Conservation (phyloP, 2,888 invertebrate species). For the Noctua pronuba region DNA sequence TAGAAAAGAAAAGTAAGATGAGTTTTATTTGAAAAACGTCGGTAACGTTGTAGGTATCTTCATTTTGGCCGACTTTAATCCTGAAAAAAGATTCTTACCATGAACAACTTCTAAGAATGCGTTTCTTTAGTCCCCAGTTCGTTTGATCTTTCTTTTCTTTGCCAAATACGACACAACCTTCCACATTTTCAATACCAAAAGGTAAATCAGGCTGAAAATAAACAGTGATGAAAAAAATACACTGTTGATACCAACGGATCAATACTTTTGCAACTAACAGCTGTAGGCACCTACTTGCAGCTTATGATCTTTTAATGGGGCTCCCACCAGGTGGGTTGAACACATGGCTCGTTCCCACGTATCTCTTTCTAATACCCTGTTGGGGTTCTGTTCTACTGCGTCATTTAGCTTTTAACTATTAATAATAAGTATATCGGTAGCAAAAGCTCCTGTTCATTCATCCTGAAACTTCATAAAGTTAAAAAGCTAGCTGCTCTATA, state of each 20-base stretch:
- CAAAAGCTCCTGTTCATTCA: not conserved
- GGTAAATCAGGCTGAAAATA: conserved; percentile 4
- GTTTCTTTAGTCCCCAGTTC: not conserved
- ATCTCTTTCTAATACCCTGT: not conserved
- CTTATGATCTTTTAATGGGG: conserved; percentile 7
- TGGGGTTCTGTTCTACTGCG: not conserved
- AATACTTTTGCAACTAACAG: conserved; percentile 27
- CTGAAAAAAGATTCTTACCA: not conserved
- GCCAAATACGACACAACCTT: not conserved
- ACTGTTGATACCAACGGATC: conserved; percentile 12
- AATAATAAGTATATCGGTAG: conserved; percentile 11
- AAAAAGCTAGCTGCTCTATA: not conserved
- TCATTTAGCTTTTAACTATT: conserved; percentile 22
- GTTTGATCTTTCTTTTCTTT: conserved; percentile 13
- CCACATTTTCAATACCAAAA: not conserved
- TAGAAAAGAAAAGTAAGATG: not conserved
- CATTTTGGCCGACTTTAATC: not conserved
- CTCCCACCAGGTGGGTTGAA: not conserved
- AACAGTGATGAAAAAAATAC: conserved; percentile 6
- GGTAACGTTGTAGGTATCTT: not conserved
- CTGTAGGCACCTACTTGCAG: not conserved
- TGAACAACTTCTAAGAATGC: not conserved
- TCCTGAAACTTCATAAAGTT: not conserved
- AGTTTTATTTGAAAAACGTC: not conserved
- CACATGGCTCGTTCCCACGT: conserved; percentile 38